Evolutionary conservation across 2,797 vertebrate species (phyloP), one percentile per base, ranked within the genome.

Genomic region (Chrysocyon brachyurus): DNA sequence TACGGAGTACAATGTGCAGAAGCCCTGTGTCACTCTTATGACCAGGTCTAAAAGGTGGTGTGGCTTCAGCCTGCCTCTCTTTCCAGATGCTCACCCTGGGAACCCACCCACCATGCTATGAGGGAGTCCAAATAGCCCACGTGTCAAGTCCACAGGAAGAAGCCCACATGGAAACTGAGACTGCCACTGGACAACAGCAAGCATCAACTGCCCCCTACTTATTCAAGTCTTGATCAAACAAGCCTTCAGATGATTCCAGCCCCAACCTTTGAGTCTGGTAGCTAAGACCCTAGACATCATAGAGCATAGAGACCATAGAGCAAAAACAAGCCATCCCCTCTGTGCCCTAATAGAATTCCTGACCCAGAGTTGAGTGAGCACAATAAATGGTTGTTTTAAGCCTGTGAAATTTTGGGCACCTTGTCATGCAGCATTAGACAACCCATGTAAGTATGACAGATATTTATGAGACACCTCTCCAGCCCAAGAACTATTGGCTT

Each of bases 1-100:
- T 63, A 0, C 6, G 21, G n/a, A 31, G 64, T 21, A 46, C 33
- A 31, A 9, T 6, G 2, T 6, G 1, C 46, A 24, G 52, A n/a
- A 14, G 16, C 0, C 11, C 24, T 17, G 24, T 2, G 14, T 81
- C 66, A 16, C 52, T 70, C 46, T 73, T 61, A 54, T 83, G 56
- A 8, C 66, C 14, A 33, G 17, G 33, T 83, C 0, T 0, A 52
- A 54, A 68, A 33, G 46, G 66, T 11, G 10, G 24, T 21, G 61
- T 33, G 2, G 16, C 17, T 31, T 52, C 66, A 54, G n/a, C 66
- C 75, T 49, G 54, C 56, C 33, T 59, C n/a, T 83, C 36, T 64
- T 54, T 49, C 46, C 26, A 59, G 64, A 64, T 3, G 26, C 49
- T 92, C 10, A 16, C 15, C 26, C 73, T 68, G 21, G 52, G 46